Conservation (phyloP, 1,140 invertebrate genomes). For the Plectrocnemia conspersa region DNA sequence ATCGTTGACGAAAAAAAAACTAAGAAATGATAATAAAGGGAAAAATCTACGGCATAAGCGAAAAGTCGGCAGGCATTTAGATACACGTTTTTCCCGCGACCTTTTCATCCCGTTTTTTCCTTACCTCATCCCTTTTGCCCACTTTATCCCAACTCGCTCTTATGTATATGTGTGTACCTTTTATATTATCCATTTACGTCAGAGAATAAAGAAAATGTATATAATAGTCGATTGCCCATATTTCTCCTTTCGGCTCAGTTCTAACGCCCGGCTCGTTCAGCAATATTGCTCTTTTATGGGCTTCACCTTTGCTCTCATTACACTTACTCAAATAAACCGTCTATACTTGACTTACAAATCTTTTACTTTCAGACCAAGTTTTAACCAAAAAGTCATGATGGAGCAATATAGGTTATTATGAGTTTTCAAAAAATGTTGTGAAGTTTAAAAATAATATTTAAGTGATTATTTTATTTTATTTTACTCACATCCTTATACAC, state of each 20-base stretch:
- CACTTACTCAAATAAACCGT: constrained; percentile 23
- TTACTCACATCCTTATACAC: no score
- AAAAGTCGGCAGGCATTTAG: constrained; percentile 22
- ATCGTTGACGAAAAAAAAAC: constrained; percentile 8
- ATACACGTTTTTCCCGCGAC: constrained; percentile 18
- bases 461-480: no score
- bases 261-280: constrained; percentile 23
- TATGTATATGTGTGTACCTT: background rate
- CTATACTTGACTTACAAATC: constrained; percentile 11
- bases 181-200: constrained; percentile 26
- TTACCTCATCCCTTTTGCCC: no score
- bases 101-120: background rate
- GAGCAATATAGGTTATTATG: no score
- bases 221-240: constrained; percentile 25
- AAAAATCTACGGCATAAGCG: constrained; percentile 19
- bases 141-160: background rate
- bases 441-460: no score
- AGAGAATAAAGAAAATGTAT: constrained; percentile 24
- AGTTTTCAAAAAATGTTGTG: no score
- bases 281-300: constrained; percentile 23
- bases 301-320: constrained; percentile 24
- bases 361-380: no score
- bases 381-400: no score
- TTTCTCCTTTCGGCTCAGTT: constrained; percentile 22
- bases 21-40: background rate